These are phyloP conservation scores for Ptilonorhynchus violaceus DNA, from an alignment of 2,113 vertebrate genomes.

Conservation along the genomic window DNA sequence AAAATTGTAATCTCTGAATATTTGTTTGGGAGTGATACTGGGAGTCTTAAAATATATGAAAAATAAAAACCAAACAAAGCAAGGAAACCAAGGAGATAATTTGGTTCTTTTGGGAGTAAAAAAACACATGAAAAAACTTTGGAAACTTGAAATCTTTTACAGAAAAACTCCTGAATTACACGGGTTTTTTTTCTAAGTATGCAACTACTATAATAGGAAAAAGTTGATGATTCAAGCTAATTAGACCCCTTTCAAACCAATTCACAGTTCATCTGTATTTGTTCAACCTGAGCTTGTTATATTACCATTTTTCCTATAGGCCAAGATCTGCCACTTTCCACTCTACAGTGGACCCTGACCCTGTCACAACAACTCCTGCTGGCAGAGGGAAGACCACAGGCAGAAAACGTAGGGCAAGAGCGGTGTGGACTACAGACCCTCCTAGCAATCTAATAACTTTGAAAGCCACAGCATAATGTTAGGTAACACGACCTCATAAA, in stretches of 20 bases:
- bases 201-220: neutral
- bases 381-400: neutral
- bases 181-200: no score
- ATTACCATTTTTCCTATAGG: neutral
- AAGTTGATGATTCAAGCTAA: neutral
- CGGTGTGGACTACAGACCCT: neutral
- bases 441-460: neutral
- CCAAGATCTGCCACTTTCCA: neutral
- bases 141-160: neutral
- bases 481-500: neutral
- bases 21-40: neutral
- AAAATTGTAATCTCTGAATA: neutral
- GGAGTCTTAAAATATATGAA: neutral
- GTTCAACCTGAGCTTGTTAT: neutral
- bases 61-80: neutral
- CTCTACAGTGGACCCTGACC: neutral
- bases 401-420: neutral
- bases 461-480: neutral
- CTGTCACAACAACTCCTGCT: neutral
- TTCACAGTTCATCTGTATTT: neutral
- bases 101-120: neutral
- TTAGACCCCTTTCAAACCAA: neutral
- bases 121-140: neutral
- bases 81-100: neutral
- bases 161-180: neutral